A percentile compares a stretch with the other conserved stretches of the same genome.
Conservation (phyloP, 2,113 vertebrate species). For the Sus scrofa region T2T-Sscrofa CM000816.6:72579001-72579500, state of each 20-base stretch:
- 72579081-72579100: neutral
- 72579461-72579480: neutral
- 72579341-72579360: too few relatives aligned
- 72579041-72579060: neutral
- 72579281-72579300: neutral
- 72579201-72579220: neutral
- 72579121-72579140: neutral
- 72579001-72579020: neutral
- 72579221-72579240: neutral
- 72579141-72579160: neutral
- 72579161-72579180: neutral
- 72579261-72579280: neutral
- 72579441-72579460: neutral
- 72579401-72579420: too few relatives aligned
- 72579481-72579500: neutral
- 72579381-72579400: rapidly evolving
- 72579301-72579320: neutral
- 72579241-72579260: neutral
- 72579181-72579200: neutral
- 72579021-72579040: neutral
- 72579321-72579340: too few relatives aligned
- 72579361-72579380: neutral
- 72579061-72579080: neutral
- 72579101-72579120: neutral
- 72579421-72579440: neutral